Percentiles rank a stretch among this genome's conserved stretches.
Conservation (phyloP, 2,113 vertebrate genomes). For the Carlito syrichta region DNA sequence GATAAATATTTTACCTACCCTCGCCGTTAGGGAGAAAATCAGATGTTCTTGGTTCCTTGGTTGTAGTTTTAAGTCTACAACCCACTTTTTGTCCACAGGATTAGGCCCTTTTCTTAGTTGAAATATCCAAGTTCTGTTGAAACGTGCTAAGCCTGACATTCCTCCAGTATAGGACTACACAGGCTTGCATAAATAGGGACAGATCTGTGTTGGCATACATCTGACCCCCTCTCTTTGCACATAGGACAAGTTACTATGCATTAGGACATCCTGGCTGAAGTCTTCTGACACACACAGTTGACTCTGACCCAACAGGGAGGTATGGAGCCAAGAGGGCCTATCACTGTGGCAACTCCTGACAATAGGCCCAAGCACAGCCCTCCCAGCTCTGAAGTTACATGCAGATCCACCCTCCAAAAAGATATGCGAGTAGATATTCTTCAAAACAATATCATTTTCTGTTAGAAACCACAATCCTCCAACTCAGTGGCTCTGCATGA, state of each 20-base stretch:
- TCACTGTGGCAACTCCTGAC: slow-evolving; percentile 27
- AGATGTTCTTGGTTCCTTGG: not conserved
- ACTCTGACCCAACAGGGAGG: not conserved
- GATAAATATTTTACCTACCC: not conserved
- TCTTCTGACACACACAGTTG: not conserved
- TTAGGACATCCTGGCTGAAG: not conserved
- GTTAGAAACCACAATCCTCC: not conserved
- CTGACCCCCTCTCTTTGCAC: not conserved
- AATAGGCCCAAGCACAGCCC: not conserved
- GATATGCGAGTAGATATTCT: not conserved
- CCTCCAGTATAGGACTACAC: not conserved
- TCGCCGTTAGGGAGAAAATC: not conserved
- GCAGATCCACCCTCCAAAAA: not conserved
- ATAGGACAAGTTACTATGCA: not conserved
- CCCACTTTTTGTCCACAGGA: not conserved
- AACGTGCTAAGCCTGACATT: not conserved
- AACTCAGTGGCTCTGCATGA: not conserved
- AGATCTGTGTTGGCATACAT: not conserved
- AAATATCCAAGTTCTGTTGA: not conserved
- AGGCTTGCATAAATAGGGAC: not conserved
- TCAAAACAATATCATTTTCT: not conserved
- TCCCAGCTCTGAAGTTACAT: not conserved
- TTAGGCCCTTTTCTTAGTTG: not conserved
- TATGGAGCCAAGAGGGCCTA: not conserved
- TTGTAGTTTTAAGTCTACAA: not conserved